phyloP scores from a whole-genome alignment of 2,888 invertebrate genomes.

The Dendrolimus houi region DNA sequence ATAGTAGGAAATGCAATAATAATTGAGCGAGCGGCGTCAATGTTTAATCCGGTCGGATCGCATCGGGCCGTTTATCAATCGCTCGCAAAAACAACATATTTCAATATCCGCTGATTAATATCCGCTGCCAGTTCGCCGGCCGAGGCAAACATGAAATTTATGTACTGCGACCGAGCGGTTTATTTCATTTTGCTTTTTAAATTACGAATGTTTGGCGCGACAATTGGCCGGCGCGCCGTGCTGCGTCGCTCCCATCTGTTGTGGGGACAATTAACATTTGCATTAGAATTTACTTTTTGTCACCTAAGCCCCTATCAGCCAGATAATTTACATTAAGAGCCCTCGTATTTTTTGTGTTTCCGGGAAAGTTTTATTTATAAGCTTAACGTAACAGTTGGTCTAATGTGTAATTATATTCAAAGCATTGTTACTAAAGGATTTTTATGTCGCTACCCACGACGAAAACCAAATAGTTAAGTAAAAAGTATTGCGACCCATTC shows the following conservation, averaged over 20 bases:
- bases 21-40: slow-evolving; percentile 63
- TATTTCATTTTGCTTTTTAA: slow-evolving; percentile 74
- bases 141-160: slow-evolving; percentile 74
- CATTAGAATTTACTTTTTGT: slow-evolving; percentile 47
- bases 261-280: slow-evolving; percentile 62
- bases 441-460: no score
- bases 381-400: background rate
- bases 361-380: slow-evolving; percentile 1
- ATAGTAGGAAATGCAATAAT: slow-evolving; percentile 34
- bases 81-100: slow-evolving; percentile 74
- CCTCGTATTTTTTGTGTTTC: slow-evolving; percentile 7
- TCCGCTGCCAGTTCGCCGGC: slow-evolving; percentile 70
- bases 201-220: slow-evolving; percentile 71
- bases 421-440: background rate
- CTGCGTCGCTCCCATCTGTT: slow-evolving; percentile 68
- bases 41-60: slow-evolving; percentile 64
- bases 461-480: no score
- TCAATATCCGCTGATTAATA: slow-evolving; percentile 76
- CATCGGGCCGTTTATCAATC: slow-evolving; percentile 69
- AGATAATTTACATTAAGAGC: slow-evolving; percentile 1
- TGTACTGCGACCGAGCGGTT: slow-evolving; percentile 70
- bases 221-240: slow-evolving; percentile 31
- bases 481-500: no score
- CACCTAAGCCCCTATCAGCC: slow-evolving; percentile 7
- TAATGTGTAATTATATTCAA: slow-evolving; percentile 4